Evolutionary conservation across 2,113 vertebrate species (phyloP), one percentile per base, ranked within the genome.

Genomic region (Poecilia latipinna): DNA sequence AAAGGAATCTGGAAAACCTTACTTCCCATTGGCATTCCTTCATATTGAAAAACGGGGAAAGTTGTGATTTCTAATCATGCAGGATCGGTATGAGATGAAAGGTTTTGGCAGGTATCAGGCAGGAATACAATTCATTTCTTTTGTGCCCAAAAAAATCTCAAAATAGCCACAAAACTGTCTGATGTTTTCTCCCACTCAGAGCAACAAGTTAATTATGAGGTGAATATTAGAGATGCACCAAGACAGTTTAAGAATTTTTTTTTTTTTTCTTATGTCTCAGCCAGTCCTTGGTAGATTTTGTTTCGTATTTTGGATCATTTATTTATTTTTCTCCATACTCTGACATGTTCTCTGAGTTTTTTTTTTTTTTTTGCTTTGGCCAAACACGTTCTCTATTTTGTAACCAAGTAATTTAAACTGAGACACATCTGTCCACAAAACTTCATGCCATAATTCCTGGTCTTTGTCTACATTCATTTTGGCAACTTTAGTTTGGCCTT

Each of bases 31-130:
- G 63, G 44, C 72, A 70, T 61, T 32, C 72, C 12, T 37, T 60
- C 70, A 48, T 33, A 24, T 75, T 60, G 68, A 75, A 78, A 78
- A 82, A 17, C 65, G 57, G 29, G 31, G 60, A 70, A 65, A 12
- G 0, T 31, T 74, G 61, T 69, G 70, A 79, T 84, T 75, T 82
- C 65, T 22, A 82, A 70, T 19, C 88, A 89, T 90, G 89, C 89
- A 88, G 54, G 69, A 68, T 28, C 13, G 33, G 42, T 28, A 79
- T 82, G 84, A 81, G 63, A 85, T 87, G 83, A 83, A 87, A 68
- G 76, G 68, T 65, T 75, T 72, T 65, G 26, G 61, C 37, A 85
- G 42, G 74, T 32, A 73, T 76, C 70, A 80, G 60, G 48, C 73
- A 72, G 51, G 65, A 77, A 26, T 44, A 65, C 33, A 8, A 71